These are phyloP conservation scores for Andricus curvator DNA, from an alignment of 2,888 invertebrate species.

Conservation along the genomic window DNA sequence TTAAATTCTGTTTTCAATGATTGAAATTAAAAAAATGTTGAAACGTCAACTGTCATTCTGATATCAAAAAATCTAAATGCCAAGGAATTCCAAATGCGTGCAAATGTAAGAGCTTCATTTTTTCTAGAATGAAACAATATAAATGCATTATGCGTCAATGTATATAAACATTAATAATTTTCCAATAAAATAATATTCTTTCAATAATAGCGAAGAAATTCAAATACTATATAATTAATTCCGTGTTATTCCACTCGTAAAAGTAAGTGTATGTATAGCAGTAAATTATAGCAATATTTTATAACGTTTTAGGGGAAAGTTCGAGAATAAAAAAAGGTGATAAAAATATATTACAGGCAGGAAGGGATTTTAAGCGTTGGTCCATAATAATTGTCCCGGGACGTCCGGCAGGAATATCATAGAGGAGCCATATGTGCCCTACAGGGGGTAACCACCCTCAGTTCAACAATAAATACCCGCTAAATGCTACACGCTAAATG, in stretches of 20 bases:
- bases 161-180: no score
- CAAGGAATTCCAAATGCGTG: no score
- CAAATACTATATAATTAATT: no score
- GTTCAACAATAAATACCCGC: conserved; percentile 63
- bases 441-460: conserved; percentile 69
- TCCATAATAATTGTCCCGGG: conserved; percentile 66
- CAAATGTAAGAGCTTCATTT: no score
- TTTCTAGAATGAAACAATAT: no score
- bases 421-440: conserved; percentile 72
- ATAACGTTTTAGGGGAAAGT: not conserved
- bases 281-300: not conserved
- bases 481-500: conserved; percentile 61
- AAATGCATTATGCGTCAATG: no score
- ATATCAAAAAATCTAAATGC: no score
- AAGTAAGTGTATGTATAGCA: not conserved
- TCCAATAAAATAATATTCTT: no score
- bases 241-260: not conserved
- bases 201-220: no score
- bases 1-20: no score
- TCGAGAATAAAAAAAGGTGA: conserved; percentile 50
- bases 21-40: no score
- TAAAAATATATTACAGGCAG: conserved; percentile 63
- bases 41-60: no score
- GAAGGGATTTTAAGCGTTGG: conserved; percentile 57
- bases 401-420: conserved; percentile 64